Base-by-base conservation (phyloP, 2,888 invertebrate species). In the Lypha dubia region DNA sequence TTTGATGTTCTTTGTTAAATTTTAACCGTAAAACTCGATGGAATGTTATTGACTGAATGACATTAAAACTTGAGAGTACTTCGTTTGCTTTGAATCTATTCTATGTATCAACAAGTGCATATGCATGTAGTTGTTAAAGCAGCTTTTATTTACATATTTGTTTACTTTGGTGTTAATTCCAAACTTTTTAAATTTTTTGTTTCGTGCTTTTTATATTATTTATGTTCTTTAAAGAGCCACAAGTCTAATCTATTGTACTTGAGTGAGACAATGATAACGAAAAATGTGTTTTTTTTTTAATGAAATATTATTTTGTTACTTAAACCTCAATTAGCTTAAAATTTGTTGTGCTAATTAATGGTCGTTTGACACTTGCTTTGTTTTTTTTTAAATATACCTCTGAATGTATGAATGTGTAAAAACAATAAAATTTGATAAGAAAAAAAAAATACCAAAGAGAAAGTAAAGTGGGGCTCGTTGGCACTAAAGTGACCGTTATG, bases 241-340 rank as follows among this genome's bases (percentile, higher is more conserved):
- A 11, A 44, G 9, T 70, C 28, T 70, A 70, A 68, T 70, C 8
- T 46, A 56, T 63, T 79, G 32, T 46, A 74, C 68, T 49, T 9
- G 7, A 75, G 58, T 60, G 58, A 53, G 28, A 1, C 17, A 68
- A n/a, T 70, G 84, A 85, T 85, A 70, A 85, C n/a, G 84, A 85
- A 79, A 81, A 68, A 38, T 62, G 22, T n/a, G 53, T 38, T 56
- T 77, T 32, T 62, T 38, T 56, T 77, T 32, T 8, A 67, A 68
- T 53, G 51, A 74, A 81, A 68, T 74, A 62, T 80, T 74, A 24
- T 62, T 60, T 75, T 75, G 62, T 62, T 71, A 71, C 63, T 53
- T 32, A 71, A 76, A 75, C 76, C 75, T 60, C 75, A 71, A 80
- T 83, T 73, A 83, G 73, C 35, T 35, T 41, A 32, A 65, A 56